Percentiles rank a stretch among this genome's conserved stretches.
These are phyloP conservation scores for Pseudorectes ferrugineus DNA, from an alignment of 2,113 vertebrate species.

Conservation along the genomic window DNA sequence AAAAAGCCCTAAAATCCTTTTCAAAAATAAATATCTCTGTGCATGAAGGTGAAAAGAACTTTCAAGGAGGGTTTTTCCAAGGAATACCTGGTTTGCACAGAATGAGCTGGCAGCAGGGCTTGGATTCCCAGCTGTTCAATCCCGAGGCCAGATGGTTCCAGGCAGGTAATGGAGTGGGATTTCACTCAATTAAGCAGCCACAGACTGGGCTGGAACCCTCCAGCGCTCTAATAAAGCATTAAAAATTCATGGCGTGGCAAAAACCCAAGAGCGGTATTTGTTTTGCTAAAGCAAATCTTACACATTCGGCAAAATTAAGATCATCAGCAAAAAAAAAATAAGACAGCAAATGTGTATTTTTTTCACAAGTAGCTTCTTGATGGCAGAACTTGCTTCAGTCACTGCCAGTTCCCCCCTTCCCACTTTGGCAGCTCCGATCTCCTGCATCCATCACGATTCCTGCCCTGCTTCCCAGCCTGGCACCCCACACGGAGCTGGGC, in stretches of 20 bases:
- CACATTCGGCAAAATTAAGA: not conserved
- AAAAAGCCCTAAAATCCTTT: not conserved
- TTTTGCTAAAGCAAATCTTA: slow-evolving; percentile 48
- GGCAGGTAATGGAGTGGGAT: not conserved
- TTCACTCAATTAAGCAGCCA: not conserved
- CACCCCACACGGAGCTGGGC: not conserved
- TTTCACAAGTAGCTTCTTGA: not conserved
- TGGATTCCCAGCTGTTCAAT: not conserved
- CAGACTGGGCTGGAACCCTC: not conserved
- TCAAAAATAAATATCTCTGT: rapidly evolving
- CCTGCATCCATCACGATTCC: not conserved
- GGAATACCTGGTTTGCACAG: not conserved
- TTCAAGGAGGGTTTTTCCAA: not conserved
- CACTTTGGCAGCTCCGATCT: not conserved
- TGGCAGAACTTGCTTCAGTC: not conserved
- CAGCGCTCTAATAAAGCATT: not conserved
- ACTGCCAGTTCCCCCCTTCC: not conserved
- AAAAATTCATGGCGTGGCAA: slow-evolving; percentile 31
- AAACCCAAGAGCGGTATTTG: slow-evolving; percentile 19
- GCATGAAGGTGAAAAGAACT: rapidly evolving
- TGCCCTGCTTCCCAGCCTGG: not conserved
- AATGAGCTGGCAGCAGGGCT: not conserved
- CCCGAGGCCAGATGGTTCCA: not conserved
- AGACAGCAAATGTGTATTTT: not conserved
- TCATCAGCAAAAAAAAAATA: not conserved